These are phyloP conservation scores for Aelia acuminata DNA, from an alignment of 2,888 invertebrate genomes.

Conservation along the genomic window DNA sequence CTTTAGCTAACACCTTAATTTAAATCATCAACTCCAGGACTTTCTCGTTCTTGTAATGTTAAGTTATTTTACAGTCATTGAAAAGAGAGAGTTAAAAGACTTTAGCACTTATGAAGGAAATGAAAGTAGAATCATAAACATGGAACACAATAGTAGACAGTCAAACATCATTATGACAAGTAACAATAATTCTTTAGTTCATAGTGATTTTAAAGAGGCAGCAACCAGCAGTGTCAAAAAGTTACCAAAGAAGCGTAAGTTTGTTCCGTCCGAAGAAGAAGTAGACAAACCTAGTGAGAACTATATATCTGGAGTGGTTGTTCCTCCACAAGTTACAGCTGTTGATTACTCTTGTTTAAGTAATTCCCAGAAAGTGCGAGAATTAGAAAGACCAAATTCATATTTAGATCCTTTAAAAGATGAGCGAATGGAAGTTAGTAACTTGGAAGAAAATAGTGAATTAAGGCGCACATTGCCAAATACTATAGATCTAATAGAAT, in stretches of 20 bases:
- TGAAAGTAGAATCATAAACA: slow-evolving; percentile 61
- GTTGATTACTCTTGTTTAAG: slow-evolving; percentile 74
- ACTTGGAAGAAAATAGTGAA: slow-evolving; percentile 56
- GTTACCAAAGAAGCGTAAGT: slow-evolving; percentile 94
- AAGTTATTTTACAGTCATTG: slow-evolving; percentile 64
- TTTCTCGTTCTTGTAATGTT: slow-evolving; percentile 61
- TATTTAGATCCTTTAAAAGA: slow-evolving; percentile 56
- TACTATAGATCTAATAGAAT: slow-evolving; percentile 89
- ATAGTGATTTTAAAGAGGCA: slow-evolving; percentile 71
- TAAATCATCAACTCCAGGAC: slow-evolving; percentile 42
- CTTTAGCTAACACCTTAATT: slow-evolving; percentile 38
- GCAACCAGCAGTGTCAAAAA: slow-evolving; percentile 74
- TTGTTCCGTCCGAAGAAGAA: slow-evolving; percentile 84
- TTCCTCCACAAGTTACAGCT: slow-evolving; percentile 74
- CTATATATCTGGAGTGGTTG: slow-evolving; percentile 66
- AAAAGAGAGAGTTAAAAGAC: slow-evolving; percentile 66
- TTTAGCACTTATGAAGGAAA: slow-evolving; percentile 62
- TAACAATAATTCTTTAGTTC: slow-evolving; percentile 64
- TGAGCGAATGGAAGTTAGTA: slow-evolving; percentile 58
- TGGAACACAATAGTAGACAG: slow-evolving; percentile 61
- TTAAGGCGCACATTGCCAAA: slow-evolving; percentile 58
- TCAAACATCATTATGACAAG: slow-evolving; percentile 64
- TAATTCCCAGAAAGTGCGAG: slow-evolving; percentile 57
- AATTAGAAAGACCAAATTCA: slow-evolving; percentile 39
- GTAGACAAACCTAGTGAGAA: slow-evolving; percentile 70